These are phyloP conservation scores for Cavia porcellus DNA, from an alignment of 2,113 vertebrate species.

Conservation along the genomic window DNA sequence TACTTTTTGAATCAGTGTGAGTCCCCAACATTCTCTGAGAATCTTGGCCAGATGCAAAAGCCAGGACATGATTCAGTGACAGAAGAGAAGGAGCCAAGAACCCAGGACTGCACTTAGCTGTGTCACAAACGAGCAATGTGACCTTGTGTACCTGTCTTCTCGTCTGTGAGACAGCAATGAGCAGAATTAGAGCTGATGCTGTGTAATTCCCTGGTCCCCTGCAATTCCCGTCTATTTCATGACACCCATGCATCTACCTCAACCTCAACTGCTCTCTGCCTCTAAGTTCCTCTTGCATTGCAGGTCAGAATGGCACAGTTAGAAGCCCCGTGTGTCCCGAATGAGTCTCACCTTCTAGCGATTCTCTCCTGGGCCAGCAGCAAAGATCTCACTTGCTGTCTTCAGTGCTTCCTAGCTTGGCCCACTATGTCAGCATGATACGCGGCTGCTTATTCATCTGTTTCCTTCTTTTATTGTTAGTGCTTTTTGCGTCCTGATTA, in stretches of 20 bases:
- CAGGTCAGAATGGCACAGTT: background rate
- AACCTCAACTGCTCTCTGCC: background rate
- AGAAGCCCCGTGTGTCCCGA: background rate
- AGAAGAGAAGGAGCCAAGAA: background rate
- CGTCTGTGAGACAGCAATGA: background rate
- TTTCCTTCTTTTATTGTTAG: background rate
- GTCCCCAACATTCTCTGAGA: background rate
- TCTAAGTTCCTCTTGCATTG: background rate
- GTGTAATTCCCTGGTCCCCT: background rate
- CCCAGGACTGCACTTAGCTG: background rate
- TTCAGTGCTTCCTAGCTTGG: background rate
- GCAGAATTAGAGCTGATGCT: background rate
- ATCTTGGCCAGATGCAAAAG: background rate
- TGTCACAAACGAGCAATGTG: background rate
- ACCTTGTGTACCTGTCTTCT: background rate
- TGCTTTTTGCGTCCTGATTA: background rate
- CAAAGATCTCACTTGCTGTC: constrained; percentile 19
- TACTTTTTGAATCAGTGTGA: background rate
- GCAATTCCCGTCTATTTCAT: background rate
- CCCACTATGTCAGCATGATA: background rate
- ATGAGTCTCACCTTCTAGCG: background rate
- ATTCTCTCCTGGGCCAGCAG: background rate
- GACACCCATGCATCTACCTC: background rate
- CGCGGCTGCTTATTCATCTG: background rate
- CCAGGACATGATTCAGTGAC: background rate